Evolutionary conservation across 2,888 invertebrate species (phyloP), one percentile per base, ranked within the genome.

Genomic region (Furcula furcula): DNA sequence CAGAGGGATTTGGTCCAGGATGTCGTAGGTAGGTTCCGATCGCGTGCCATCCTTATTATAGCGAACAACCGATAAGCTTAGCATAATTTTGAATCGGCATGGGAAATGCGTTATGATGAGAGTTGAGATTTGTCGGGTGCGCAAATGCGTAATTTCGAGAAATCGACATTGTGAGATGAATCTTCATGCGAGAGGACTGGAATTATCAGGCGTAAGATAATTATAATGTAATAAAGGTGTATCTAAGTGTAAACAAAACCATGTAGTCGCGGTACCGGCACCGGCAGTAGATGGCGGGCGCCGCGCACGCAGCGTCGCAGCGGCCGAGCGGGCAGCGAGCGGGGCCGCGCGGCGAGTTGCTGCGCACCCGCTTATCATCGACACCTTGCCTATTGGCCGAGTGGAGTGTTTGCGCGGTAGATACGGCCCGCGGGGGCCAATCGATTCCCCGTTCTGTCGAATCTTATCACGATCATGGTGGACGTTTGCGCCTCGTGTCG

Each of bases 401-500:
- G 62, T 85, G 68, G 67, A 87, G 87, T 88, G 88, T 86, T 87
- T 87, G 82, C 79, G 76, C 69, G 65, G 48, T 65, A 65, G 85
- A 84, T 85, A 84, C 48, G 65, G 64, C 47, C 55, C 48, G 67
- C 72, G 63, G 67, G 76, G 67, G 80, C 87, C 88, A 88, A 88
- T 88, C 83, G 80, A 85, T 86, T 77, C 68, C 76, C 71, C 65
- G 78, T 73, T 67, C 62, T 61, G 60, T 66, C 62, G 49, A 81
- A 85, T 84, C 82, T 88, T 87, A 88, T 88, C 88, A 74, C 58
- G 55, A 82, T 83, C 77, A 84, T 82, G 85, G 83, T 84, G 86
- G 76, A 86, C 80, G 73, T 76, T 77, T 63, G 72, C 72, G 76
- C 80, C 76, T 81, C 77, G 82, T 74, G 83, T 76, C 80, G 65